A percentile compares a stretch with the other conserved stretches of the same genome.
Evolutionary conservation across 2,113 vertebrate species (phyloP).

Genomic region (Genyomyrus donnyi): DNA sequence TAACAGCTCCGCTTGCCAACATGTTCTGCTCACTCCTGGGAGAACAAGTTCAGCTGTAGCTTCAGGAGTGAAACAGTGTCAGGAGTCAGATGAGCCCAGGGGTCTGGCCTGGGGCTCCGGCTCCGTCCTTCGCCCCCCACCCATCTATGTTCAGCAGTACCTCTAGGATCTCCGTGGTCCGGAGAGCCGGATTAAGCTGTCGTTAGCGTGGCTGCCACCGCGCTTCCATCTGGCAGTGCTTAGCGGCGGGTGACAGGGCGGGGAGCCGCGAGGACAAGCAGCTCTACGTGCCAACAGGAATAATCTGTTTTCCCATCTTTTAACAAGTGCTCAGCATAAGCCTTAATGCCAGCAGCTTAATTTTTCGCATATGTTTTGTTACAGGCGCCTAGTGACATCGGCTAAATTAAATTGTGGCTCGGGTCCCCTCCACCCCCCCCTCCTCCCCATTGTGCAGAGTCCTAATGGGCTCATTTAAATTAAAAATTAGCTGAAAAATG

Average conservation of each 20-base stretch:
- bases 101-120: neutral
- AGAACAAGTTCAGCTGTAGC: neutral
- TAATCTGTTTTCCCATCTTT: neutral
- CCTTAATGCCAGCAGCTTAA: neutral
- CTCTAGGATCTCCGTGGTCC: neutral
- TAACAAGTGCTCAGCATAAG: neutral
- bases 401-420: neutral
- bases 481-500: neutral
- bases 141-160: conserved; percentile 1
- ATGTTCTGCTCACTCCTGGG: neutral
- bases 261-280: neutral
- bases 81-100: neutral
- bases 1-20: neutral
- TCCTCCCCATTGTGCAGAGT: neutral
- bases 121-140: neutral
- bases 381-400: neutral
- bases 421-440: neutral
- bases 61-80: neutral
- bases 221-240: neutral
- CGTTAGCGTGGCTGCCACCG: neutral
- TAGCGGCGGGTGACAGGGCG: neutral
- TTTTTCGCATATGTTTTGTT: neutral
- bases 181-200: neutral
- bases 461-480: neutral
- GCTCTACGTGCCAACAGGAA: neutral